Conservation (phyloP, 2,113 vertebrate genomes). For the Parotia lawesii region DNA sequence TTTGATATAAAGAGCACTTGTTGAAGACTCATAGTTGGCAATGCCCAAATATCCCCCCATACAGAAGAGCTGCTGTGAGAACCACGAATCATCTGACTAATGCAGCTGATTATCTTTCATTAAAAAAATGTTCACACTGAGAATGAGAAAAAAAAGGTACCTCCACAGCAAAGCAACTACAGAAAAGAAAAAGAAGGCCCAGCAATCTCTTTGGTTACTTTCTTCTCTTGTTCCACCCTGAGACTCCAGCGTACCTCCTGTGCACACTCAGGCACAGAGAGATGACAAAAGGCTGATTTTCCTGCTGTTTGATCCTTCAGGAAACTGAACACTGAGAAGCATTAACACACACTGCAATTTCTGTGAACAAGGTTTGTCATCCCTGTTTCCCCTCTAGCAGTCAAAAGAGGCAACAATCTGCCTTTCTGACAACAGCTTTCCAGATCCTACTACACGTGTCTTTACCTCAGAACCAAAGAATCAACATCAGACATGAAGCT, state of each 20-base stretch:
- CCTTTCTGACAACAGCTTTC: background rate
- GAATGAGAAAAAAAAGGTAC: background rate
- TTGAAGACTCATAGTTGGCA: background rate
- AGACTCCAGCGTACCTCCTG: background rate
- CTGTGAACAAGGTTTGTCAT: background rate
- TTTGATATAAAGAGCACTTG: background rate
- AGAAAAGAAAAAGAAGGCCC: background rate
- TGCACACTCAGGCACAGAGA: background rate
- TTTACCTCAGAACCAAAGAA: background rate
- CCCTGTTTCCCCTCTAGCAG: background rate
- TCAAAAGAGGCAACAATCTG: background rate
- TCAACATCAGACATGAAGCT: background rate
- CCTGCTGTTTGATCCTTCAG: background rate
- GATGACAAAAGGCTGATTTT: background rate
- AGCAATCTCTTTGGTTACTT: background rate
- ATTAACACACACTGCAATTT: background rate
- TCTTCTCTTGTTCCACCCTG: background rate
- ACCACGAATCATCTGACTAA: background rate
- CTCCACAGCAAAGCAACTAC: background rate
- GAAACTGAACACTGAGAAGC: background rate
- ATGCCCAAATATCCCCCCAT: background rate
- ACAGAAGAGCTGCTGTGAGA: background rate
- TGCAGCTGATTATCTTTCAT: accelerated
- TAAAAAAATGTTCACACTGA: background rate
- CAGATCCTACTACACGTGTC: background rate